Percentiles rank a stretch among this genome's conserved stretches.
These are phyloP conservation scores for Aptenodytes forsteri DNA, from an alignment of 2,113 vertebrate genomes.

Conservation along the genomic window DNA sequence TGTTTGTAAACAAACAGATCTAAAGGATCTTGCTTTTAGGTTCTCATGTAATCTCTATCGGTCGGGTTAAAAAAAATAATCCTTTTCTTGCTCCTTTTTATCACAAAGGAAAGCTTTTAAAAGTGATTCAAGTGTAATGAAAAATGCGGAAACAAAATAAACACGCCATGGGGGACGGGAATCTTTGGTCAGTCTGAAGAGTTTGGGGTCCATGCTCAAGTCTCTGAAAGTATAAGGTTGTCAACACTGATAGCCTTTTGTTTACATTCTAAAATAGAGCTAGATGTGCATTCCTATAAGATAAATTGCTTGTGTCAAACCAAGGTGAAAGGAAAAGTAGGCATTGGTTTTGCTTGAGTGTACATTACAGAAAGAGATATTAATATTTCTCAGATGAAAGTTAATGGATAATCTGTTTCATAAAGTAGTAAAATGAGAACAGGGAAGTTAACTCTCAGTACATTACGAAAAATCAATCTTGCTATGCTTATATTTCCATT, in stretches of 20 bases:
- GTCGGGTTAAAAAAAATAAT: not conserved
- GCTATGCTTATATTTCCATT: not conserved
- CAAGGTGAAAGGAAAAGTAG: not conserved
- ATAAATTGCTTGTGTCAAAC: not conserved
- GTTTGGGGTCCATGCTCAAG: not conserved
- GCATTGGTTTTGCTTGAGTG: not conserved
- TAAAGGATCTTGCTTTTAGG: not conserved
- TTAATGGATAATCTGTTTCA: not conserved
- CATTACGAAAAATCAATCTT: constrained; percentile 8
- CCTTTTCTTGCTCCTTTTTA: not conserved
- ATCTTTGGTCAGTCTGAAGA: not conserved
- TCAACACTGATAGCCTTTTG: not conserved
- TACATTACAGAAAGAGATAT: not conserved
- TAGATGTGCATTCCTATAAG: not conserved
- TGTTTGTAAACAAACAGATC: not conserved
- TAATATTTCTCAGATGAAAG: not conserved
- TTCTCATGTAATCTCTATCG: not conserved
- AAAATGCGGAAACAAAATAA: not conserved
- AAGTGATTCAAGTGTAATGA: not conserved
- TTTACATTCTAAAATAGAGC: not conserved
- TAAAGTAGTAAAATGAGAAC: constrained; percentile 8
- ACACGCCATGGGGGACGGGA: accelerated
- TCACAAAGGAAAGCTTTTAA: not conserved
- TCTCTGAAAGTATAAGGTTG: not conserved
- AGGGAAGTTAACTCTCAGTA: not conserved